These are phyloP conservation scores for Odontophorus gujanensis DNA, from an alignment of 2,113 vertebrate species.

Conservation along the genomic window DNA sequence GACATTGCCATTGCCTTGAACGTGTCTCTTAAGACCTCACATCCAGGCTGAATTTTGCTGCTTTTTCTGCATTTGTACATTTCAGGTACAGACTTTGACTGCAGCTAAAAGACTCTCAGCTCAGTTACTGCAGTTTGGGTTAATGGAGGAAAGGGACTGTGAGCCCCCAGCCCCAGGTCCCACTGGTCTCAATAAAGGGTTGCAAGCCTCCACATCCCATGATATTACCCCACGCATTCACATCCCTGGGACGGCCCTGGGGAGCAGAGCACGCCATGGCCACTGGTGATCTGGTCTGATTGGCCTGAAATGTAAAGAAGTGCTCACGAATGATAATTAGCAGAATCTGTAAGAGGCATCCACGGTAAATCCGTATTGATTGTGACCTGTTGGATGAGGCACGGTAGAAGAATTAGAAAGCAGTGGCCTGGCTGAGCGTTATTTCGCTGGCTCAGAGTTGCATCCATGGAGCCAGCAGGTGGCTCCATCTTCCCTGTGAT, in stretches of 20 bases:
- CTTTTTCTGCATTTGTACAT: too few relatives aligned
- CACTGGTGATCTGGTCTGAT: not conserved
- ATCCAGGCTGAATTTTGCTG: too few relatives aligned
- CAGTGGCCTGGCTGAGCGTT: not conserved
- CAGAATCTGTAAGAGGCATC: not conserved
- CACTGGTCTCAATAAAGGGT: too few relatives aligned
- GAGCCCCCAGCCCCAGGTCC: too few relatives aligned
- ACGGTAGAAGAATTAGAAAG: not conserved
- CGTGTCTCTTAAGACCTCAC: too few relatives aligned
- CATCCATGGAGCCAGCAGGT: slow-evolving; percentile 35
- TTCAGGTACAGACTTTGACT: too few relatives aligned
- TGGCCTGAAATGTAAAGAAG: not conserved
- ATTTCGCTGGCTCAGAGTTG: not conserved
- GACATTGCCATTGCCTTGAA: too few relatives aligned
- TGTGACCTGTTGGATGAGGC: not conserved
- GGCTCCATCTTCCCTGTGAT: slow-evolving; percentile 25
- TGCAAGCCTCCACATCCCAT: too few relatives aligned
- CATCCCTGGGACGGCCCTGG: not conserved
- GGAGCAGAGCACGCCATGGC: not conserved
- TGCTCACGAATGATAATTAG: not conserved
- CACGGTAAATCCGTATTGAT: not conserved
- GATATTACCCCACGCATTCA: too few relatives aligned
- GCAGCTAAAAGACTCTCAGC: too few relatives aligned
- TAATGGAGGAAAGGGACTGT: too few relatives aligned
- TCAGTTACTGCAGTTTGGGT: too few relatives aligned